Evolutionary conservation across 2,797 vertebrate species (phyloP), one percentile per base, ranked within the genome.

Genomic region (Hoplostethus mediterraneus): DNA sequence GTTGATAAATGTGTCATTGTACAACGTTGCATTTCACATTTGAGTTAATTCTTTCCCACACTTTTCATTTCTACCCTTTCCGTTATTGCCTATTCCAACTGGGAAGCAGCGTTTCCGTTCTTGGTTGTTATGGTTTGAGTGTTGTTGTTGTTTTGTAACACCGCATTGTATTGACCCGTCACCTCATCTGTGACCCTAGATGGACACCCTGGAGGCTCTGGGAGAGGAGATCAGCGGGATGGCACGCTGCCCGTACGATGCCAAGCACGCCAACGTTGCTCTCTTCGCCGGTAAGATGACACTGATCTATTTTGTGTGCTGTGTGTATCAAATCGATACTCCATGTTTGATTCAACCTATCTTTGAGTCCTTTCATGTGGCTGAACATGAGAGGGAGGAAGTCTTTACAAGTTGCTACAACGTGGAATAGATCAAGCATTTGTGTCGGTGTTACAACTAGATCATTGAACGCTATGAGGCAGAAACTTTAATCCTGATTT

Each of bases 141-240:
- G 45, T 47, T n/a, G n/a, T n/a, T n/a, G 45, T 16, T 4, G 16
- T 12, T 42, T 42, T 42, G 10, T 42, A 11, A 14, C 56, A 47
- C 2, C 7, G 5, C 38, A 28, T 28, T 62, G 40, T 64, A 10
- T 71, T 92, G 75, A 87, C 70, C 71, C 86, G 77, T 87, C 8
- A 65, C 67, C 75, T 81, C 42, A 3, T 75, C 75, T 83, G 12
- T 81, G 78, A 91, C 83, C 77, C 76, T 75, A 99, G 98, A 94
- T 95, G 92, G 98, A 99, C 85, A 96, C 95, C 44, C 81, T 99
- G 93, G 98, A 99, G 73, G 94, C 95, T 66, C 88, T 94, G 49
- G 97, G 97, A 80, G 98, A 99, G 89, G 98, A 99, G 87, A 98
- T 99, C 92, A 99, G 97, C 51, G 98, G 98, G 81, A 99, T 99